Conservation (phyloP, 2,888 invertebrate species). For the Lucinisca nassula region DNA sequence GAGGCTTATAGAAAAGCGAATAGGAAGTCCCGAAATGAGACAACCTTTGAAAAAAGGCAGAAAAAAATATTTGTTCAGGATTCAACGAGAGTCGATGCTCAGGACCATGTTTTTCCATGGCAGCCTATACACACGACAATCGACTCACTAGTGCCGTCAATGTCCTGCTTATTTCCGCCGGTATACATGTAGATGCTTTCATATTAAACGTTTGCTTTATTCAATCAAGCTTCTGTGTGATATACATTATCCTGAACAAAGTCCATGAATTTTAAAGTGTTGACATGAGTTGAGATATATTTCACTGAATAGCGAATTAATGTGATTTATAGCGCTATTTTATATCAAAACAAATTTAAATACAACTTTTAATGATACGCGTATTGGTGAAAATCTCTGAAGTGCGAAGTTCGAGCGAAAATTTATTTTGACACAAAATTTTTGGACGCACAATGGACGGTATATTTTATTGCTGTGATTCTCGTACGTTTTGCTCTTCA, state of each 20-base stretch:
- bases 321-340: slow-evolving; percentile 4
- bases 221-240: too few relatives aligned
- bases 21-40: too few relatives aligned
- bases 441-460: neutral
- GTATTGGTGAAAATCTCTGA: slow-evolving; percentile 3
- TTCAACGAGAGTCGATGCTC: too few relatives aligned
- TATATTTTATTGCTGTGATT: neutral
- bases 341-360: slow-evolving; percentile 16
- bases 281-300: neutral
- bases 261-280: neutral
- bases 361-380: slow-evolving; percentile 8
- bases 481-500: neutral
- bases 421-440: slow-evolving; percentile 12
- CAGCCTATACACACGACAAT: too few relatives aligned
- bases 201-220: too few relatives aligned
- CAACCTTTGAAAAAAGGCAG: too few relatives aligned
- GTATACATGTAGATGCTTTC: too few relatives aligned
- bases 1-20: too few relatives aligned
- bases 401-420: neutral
- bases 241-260: neutral
- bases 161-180: too few relatives aligned
- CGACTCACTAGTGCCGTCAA: too few relatives aligned
- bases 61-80: too few relatives aligned
- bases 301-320: slow-evolving; percentile 15
- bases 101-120: too few relatives aligned